Evolutionary conservation across 2,888 invertebrate species (phyloP), one percentile per base, ranked within the genome.

Genomic region (Temnothorax rugatulus): DNA sequence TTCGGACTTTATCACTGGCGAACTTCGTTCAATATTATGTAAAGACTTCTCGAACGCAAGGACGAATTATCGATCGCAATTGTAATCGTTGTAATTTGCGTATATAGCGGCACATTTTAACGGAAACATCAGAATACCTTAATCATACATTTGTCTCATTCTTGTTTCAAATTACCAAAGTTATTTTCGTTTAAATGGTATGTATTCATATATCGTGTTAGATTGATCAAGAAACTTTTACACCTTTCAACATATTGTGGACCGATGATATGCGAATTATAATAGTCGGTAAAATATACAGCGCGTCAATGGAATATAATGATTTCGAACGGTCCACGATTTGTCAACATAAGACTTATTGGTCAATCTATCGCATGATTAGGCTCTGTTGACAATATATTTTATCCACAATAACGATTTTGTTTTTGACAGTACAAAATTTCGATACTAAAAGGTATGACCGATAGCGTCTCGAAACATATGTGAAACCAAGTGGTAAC

Each of bases 11-110:
- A 61, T 87, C 61, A 34, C 34, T 63, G 74, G 50, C 52, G 47
- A 83, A 74, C 81, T 52, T 61, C 50, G 57, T 71, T 84, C n/a
- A 54, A 54, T 83, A 54, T 57, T 85, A 79, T 61, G 81, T 77
- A 63, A 54, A 69, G 29, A 84, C 71, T 82, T 50, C 63, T 64
- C 71, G 63, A 54, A 82, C 82, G 85, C 86, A 89, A 88, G 85
- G 77, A 88, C 63, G 61, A 88, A 90, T 87, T 85, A 90, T 74
- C 25, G 71, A 86, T 83, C 74, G 61, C 75, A 18, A 57, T 38
- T 25, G 66, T 63, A n/a, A 61, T 34, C n/a, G 34, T 50, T 81
- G 79, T 47, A 57, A 25, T 61, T 59, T 25, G 9, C n/a, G 25
- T 25, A 41, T 15, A 25, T 15, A 52, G 52, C 18, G 25, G 64